A percentile compares a stretch with the other conserved stretches of the same genome.
Evolutionary conservation across 2,888 invertebrate species (phyloP).

Genomic region (Pemphredon lugubris): DNA sequence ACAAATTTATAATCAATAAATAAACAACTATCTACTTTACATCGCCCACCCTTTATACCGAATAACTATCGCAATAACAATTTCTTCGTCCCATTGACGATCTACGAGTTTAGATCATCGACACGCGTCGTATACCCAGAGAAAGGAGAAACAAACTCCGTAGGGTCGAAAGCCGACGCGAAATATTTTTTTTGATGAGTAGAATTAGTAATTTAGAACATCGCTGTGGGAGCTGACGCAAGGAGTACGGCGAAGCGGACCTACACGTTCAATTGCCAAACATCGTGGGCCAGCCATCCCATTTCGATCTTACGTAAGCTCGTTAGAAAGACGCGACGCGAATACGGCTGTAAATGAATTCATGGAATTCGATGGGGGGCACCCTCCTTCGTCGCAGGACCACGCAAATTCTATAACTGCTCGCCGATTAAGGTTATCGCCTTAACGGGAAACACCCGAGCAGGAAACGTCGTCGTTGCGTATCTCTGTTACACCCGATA

Average conservation of each 20-base stretch:
- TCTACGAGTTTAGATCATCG: too few species aligned
- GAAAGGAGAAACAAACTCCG: too few species aligned
- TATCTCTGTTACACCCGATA: slow-evolving; percentile 66
- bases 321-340: slow-evolving; percentile 28
- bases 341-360: slow-evolving; percentile 30
- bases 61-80: too few species aligned
- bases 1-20: too few species aligned
- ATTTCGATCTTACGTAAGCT: slow-evolving; percentile 59
- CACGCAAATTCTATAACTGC: slow-evolving; percentile 44
- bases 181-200: slow-evolving; percentile 23
- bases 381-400: slow-evolving; percentile 14
- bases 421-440: slow-evolving; percentile 68
- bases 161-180: neutral
- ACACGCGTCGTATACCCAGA: too few species aligned
- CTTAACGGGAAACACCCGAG: slow-evolving; percentile 65
- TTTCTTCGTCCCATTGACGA: too few species aligned
- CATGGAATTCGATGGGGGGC: slow-evolving; percentile 20
- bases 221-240: slow-evolving; percentile 44
- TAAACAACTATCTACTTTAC: too few species aligned
- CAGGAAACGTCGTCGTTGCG: slow-evolving; percentile 61
- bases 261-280: slow-evolving; percentile 71
- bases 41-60: too few species aligned
- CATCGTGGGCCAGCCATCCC: slow-evolving; percentile 55
- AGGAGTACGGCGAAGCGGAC: slow-evolving; percentile 43
- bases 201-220: slow-evolving; percentile 39